Evolutionary conservation across 2,797 vertebrate species (phyloP).

Genomic region (Pelobates cultripes): DNA sequence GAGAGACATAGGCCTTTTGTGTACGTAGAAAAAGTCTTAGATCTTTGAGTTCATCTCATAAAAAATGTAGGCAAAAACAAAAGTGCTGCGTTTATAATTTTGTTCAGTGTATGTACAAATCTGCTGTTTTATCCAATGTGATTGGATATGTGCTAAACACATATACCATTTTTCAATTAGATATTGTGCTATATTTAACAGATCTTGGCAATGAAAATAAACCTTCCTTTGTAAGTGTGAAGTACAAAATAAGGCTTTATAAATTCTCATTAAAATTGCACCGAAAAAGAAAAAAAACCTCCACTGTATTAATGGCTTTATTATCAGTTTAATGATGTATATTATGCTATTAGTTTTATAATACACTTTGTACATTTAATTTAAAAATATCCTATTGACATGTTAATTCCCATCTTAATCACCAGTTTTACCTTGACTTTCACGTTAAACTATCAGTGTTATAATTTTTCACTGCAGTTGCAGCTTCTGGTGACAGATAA

Average conservation of each 20-base stretch:
- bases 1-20: too few relatives aligned
- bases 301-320: background rate
- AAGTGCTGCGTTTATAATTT: too few relatives aligned
- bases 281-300: background rate
- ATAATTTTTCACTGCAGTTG: slow-evolving; percentile 32
- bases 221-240: too few relatives aligned
- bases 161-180: too few relatives aligned
- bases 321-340: background rate
- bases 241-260: background rate
- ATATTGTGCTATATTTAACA: too few relatives aligned
- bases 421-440: background rate
- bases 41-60: too few relatives aligned
- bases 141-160: too few relatives aligned
- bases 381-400: background rate
- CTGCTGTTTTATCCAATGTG: too few relatives aligned
- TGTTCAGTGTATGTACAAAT: too few relatives aligned
- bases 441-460: slow-evolving; percentile 10
- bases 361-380: background rate
- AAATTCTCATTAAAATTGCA: background rate
- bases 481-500: slow-evolving; percentile 37
- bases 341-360: background rate
- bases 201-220: too few relatives aligned
- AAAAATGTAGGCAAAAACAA: too few relatives aligned
- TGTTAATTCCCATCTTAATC: background rate
- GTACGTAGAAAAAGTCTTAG: too few relatives aligned